Evolutionary conservation across 53 echinoderm and acorn worm species (phyloP), one percentile per base, ranked within the genome.

Genomic region (Astropecten irregularis): DNA sequence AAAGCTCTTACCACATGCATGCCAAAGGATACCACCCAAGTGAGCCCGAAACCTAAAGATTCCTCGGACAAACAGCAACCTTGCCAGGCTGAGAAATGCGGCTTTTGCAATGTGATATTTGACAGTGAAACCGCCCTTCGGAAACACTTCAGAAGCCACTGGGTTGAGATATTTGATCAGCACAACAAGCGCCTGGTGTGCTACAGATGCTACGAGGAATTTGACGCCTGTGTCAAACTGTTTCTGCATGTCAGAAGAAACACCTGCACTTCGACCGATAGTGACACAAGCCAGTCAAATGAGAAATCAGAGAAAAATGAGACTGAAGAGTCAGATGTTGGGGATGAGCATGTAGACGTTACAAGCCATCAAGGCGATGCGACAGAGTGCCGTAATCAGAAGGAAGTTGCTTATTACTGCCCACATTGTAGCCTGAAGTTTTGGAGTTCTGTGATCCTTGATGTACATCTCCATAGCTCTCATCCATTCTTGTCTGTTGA

Each of bases 111-210:
- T 40, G 16, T 62, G 8, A 30, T 19, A 29, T 62, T 37, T 18
- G 79, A 62, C 34, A 79, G 79, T 61, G 31, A 33, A 2, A 62
- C 61, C 10, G 4, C 30, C 21, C 79, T 79, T 62, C 60, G 29
- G 32, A 79, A 61, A 2, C 79, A 79, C 10, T 60, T 79, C 0
- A 60, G 79, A 40, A 48, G 30, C 3, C 79, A 79, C 61, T 62
- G 79, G 79, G 40, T 47, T 47, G 30, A 79, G 28, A 60, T 79
- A 31, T 79, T 79, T 79, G 61, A 79, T 34, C 56, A 26, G 22
- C 56, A 31, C 38, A 76, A 58, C 23, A 36, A 39, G 1, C 40
- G 57, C 0, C 9, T 79, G 9, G 35, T 60, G 38, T 79, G 79
- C 63, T 79, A 29, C 30, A 61, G 60, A 11, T 79, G 79, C 62